Evolutionary conservation across 2,888 invertebrate species (phyloP).

Genomic region (Mechanitis messenoides): DNA sequence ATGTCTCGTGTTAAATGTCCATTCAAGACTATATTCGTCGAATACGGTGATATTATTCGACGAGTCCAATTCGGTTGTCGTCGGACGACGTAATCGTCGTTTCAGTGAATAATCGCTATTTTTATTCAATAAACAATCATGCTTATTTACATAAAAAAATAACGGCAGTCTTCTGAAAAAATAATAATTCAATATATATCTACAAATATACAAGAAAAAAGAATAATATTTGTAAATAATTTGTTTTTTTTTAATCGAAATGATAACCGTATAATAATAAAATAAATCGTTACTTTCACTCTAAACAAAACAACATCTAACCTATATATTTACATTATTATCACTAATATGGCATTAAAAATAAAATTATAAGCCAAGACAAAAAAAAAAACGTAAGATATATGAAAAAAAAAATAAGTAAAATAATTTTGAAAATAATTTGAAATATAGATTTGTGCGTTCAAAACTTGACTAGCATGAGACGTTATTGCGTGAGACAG

Average conservation of each 20-base stretch:
- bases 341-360: constrained; percentile 73
- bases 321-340: constrained; percentile 65
- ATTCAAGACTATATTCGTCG: constrained; percentile 44
- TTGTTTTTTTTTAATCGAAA: constrained; percentile 42
- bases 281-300: constrained; percentile 41
- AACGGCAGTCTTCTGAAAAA: constrained; percentile 73
- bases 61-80: constrained; percentile 37
- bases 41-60: constrained; percentile 37
- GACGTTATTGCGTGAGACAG: constrained; percentile 71
- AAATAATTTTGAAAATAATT: constrained; percentile 40
- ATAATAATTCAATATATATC: constrained; percentile 58
- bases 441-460: constrained; percentile 67
- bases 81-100: constrained; percentile 26
- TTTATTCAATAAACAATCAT: constrained; percentile 45
- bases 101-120: constrained; percentile 73
- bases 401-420: constrained; percentile 37
- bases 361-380: constrained; percentile 50
- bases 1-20: constrained; percentile 63
- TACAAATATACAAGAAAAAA: constrained; percentile 60
- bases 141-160: constrained; percentile 55
- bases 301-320: constrained; percentile 49
- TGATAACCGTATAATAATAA: constrained; percentile 46
- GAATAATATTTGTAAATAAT: constrained; percentile 59
- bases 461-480: constrained; percentile 73
- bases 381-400: constrained; percentile 35